Conservation (phyloP, 1,140 invertebrate species). For the Lordiphosa stackelbergi region DNA sequence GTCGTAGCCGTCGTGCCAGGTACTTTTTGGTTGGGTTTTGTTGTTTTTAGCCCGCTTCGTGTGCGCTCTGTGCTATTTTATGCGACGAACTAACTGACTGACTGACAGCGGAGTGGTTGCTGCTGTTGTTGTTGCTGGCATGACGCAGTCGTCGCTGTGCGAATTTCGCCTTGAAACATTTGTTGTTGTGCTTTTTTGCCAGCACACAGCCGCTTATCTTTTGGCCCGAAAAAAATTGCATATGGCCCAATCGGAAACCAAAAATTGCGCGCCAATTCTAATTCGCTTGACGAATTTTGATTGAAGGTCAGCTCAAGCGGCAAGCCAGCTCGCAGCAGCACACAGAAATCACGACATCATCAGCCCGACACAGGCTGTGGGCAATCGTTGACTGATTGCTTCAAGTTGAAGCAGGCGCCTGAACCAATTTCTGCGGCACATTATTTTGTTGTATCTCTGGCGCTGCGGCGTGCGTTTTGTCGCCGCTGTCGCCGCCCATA, state of each 20-base stretch:
- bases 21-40: constrained; percentile 63
- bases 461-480: no score
- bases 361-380: constrained; percentile 54
- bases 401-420: constrained; percentile 40
- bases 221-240: constrained; percentile 59
- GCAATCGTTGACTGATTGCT: constrained; percentile 63
- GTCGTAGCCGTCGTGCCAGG: no score
- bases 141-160: constrained; percentile 45
- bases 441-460: constrained; percentile 24
- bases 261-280: constrained; percentile 69
- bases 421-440: constrained; percentile 50
- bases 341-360: constrained; percentile 17
- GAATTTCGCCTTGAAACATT: constrained; percentile 76
- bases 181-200: constrained; percentile 42
- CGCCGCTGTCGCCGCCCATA: constrained; percentile 5
- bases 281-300: constrained; percentile 58
- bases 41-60: constrained; percentile 58
- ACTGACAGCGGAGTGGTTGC: constrained; percentile 38
- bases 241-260: constrained; percentile 39
- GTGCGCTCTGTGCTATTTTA: constrained; percentile 72
- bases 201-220: constrained; percentile 50
- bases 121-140: constrained; percentile 34
- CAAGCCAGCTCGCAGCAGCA: constrained; percentile 24
- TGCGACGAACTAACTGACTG: constrained; percentile 54
- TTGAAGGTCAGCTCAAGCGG: constrained; percentile 56